Percentiles rank a stretch among this genome's conserved stretches.
These are phyloP conservation scores for Latheticus oryzae DNA, from an alignment of 2,888 invertebrate genomes.

Conservation along the genomic window DNA sequence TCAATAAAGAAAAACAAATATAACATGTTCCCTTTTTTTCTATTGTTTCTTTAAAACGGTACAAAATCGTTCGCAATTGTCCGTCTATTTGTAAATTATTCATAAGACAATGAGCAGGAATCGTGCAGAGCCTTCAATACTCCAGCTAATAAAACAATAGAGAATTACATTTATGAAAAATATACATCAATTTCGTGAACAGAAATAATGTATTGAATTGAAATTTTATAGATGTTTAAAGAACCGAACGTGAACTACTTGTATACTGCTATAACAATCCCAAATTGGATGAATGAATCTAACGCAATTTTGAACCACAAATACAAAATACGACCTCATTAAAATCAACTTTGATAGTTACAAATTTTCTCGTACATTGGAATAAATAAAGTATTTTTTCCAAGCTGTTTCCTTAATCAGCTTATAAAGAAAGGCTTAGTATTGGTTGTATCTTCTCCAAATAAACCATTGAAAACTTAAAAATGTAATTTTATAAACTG, in stretches of 20 bases:
- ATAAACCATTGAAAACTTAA: neutral
- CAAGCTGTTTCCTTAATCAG: no score
- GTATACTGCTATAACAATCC: no score
- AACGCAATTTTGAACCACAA: no score
- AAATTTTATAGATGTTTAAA: conserved; percentile 49
- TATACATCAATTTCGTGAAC: conserved; percentile 55
- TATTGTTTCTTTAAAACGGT: conserved; percentile 39
- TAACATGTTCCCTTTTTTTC: conserved; percentile 23
- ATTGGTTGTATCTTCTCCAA: no score
- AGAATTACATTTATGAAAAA: conserved; percentile 53
- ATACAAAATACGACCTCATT: no score
- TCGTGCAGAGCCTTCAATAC: conserved; percentile 50
- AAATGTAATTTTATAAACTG: no score
- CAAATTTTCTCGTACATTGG: no score
- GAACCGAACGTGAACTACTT: conserved; percentile 48
- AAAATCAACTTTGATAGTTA: no score
- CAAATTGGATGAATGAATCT: no score
- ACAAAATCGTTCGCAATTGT: conserved; percentile 45
- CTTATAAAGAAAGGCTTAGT: no score
- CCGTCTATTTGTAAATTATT: conserved; percentile 49
- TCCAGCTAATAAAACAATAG: conserved; percentile 53
- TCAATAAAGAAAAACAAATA: conserved; percentile 14
- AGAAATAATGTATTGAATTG: conserved; percentile 52
- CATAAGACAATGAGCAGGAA: conserved; percentile 49
- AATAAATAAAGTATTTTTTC: no score